phyloP scores from a whole-genome alignment of 2,797 vertebrate species.

The Heteromormyrus szaboi region DNA sequence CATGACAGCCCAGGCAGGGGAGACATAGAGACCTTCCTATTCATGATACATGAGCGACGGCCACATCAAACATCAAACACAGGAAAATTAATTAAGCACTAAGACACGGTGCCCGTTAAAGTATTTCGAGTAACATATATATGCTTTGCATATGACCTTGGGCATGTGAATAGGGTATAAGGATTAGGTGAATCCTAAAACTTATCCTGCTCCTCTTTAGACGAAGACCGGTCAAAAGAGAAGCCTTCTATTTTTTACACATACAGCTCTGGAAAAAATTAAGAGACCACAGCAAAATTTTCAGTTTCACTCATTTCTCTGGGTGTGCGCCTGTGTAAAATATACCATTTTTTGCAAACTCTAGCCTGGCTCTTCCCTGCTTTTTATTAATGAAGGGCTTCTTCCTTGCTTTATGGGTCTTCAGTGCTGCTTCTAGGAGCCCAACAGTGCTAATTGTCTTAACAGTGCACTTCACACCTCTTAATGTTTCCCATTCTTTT shows the following conservation, averaged over 20 bases:
- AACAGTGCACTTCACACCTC: not conserved
- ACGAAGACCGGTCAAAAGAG: not conserved
- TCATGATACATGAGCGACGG: not conserved
- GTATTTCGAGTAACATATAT: not conserved
- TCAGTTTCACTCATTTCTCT: not conserved
- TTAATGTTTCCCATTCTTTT: not conserved
- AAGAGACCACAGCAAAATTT: not conserved
- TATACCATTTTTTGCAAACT: not conserved
- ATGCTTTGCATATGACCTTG: not conserved
- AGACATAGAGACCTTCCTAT: not conserved
- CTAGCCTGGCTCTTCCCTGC: not conserved
- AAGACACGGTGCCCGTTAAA: not conserved
- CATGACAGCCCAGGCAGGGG: not conserved
- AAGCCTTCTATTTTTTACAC: not conserved
- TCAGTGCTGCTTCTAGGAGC: not conserved
- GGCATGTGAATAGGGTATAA: not conserved
- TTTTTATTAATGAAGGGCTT: not conserved
- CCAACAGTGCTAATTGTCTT: not conserved
- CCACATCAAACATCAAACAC: not conserved
- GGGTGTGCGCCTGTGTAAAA: not conserved
- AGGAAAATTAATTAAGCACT: not conserved
- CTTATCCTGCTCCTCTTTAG: not conserved
- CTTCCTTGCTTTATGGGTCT: not conserved
- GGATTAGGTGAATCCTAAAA: not conserved
- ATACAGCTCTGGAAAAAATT: not conserved